Evolutionary conservation across 2,797 vertebrate genomes (phyloP).

Genomic region (Euphonia xanthogaster): DNA sequence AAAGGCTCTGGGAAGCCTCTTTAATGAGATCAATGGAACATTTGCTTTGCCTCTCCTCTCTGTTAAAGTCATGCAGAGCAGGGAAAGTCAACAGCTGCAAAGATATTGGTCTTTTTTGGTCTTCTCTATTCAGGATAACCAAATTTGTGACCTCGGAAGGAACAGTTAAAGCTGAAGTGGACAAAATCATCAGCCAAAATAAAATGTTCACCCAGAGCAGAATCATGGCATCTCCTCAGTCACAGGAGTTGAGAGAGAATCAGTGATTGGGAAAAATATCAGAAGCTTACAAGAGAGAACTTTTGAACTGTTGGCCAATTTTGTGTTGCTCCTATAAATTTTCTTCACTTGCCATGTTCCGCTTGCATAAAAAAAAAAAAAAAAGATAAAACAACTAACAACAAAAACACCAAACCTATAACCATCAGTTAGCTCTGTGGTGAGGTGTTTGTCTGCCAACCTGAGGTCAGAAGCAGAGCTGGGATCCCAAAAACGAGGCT

Average conservation of each 20-base stretch:
- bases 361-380: background rate
- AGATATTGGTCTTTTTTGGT: background rate
- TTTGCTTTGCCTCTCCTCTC: background rate
- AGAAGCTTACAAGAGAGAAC: background rate
- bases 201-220: background rate
- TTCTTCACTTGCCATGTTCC: constrained; percentile 46
- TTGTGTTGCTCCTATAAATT: constrained; percentile 12
- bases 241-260: background rate
- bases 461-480: constrained; percentile 76
- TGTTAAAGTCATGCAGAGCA: background rate
- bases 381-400: background rate
- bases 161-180: background rate
- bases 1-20: background rate
- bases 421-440: constrained; percentile 80
- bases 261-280: background rate
- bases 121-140: background rate
- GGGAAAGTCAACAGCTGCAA: background rate
- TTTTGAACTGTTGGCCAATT: constrained; percentile 23
- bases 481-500: constrained; percentile 61
- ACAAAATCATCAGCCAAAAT: background rate
- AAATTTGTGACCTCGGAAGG: background rate
- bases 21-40: background rate
- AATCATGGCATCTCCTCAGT: background rate
- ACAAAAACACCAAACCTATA: constrained; percentile 66
- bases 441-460: constrained; percentile 73